Evolutionary conservation across 2,113 vertebrate genomes (phyloP).

Genomic region (Vulpes lagopus): DNA sequence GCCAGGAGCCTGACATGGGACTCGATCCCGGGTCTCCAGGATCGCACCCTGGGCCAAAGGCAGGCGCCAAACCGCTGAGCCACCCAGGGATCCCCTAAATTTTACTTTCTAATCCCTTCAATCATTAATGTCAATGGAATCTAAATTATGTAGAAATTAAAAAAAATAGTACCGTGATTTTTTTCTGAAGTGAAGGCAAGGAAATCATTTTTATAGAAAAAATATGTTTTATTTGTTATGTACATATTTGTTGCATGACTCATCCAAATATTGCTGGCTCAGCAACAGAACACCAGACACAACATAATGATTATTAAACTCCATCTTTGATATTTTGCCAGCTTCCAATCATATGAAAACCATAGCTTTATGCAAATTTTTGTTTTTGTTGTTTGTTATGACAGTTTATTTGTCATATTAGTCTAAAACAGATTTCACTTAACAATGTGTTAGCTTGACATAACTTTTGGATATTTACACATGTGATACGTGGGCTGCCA

Average conservation of each 20-base stretch:
- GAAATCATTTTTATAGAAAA: background rate
- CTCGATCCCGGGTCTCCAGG: too few species aligned
- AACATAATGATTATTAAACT: rapidly evolving
- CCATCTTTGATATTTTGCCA: background rate
- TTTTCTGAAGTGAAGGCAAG: background rate
- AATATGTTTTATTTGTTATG: background rate
- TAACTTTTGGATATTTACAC: background rate
- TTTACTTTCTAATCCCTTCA: background rate
- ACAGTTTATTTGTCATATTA: background rate
- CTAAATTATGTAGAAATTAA: background rate
- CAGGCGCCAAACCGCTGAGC: too few species aligned
- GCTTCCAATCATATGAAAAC: background rate
- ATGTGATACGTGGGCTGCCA: rapidly evolving
- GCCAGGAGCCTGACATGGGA: too few species aligned
- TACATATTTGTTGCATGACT: background rate
- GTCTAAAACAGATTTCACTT: background rate
- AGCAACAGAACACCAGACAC: background rate
- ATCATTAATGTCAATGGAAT: background rate
- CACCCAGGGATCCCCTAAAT: background rate
- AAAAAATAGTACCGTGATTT: background rate
- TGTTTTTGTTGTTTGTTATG: background rate
- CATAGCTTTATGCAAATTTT: background rate
- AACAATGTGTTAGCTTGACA: background rate
- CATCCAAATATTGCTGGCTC: background rate
- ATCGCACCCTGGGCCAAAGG: too few species aligned